A percentile compares a stretch with the other conserved stretches of the same genome.
Conservation (phyloP, 2,113 vertebrate genomes). For the Indri indri region DNA sequence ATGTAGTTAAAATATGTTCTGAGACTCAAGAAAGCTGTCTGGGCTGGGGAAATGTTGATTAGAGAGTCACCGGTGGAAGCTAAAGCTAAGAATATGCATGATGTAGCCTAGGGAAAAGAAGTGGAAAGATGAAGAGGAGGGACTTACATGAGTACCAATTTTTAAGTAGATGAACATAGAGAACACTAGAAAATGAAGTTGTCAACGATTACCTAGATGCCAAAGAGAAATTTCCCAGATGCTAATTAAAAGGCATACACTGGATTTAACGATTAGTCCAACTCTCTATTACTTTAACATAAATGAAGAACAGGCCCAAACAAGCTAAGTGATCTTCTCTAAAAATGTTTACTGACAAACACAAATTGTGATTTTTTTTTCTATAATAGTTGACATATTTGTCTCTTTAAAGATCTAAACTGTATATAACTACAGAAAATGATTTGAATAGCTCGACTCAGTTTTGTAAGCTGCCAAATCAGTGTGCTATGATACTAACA, state of each 20-base stretch:
- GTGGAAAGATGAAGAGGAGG: background rate
- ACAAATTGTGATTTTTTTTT: conserved; percentile 9
- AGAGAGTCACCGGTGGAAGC: background rate
- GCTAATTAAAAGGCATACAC: background rate
- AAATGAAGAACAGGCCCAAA: background rate
- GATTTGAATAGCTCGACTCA: background rate
- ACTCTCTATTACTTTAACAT: background rate
- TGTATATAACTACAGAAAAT: background rate
- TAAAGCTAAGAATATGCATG: background rate
- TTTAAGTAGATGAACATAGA: background rate
- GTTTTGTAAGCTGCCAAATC: background rate
- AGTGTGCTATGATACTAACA: background rate
- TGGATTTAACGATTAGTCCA: background rate
- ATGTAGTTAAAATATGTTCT: conserved; percentile 32
- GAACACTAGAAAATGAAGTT: background rate
- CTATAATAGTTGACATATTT: background rate
- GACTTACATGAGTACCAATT: background rate
- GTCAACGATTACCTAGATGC: background rate
- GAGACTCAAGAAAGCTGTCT: conserved; percentile 4
- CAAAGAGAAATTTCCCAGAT: conserved; percentile 4
- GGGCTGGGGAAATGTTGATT: conserved; percentile 13
- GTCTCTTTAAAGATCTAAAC: conserved; percentile 41
- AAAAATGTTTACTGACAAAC: background rate
- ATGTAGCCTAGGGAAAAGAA: background rate
- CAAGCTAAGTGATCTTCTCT: background rate